A percentile compares a stretch with the other conserved stretches of the same genome.
These are phyloP conservation scores for Chaetophractus vellerosus DNA, from an alignment of 2,797 vertebrate species.

Conservation along the genomic window DNA sequence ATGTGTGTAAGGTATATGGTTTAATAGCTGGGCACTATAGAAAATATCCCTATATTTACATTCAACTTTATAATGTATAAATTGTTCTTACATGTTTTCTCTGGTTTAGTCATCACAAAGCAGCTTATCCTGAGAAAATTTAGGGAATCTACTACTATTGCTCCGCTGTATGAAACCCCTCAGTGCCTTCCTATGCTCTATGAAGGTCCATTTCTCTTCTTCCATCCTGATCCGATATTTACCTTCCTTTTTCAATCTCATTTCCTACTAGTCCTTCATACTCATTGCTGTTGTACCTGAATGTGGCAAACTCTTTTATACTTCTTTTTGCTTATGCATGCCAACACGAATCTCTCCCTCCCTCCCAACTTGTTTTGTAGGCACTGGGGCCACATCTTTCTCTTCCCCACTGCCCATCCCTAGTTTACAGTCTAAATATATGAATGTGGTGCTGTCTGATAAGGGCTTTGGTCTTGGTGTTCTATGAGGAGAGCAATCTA, in stretches of 20 bases:
- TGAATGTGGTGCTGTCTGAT: neutral
- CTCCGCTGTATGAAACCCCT: neutral
- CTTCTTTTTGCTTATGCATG: neutral
- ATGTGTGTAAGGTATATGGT: neutral
- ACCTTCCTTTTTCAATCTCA: conserved; percentile 37
- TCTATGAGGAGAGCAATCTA: neutral
- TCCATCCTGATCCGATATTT: neutral
- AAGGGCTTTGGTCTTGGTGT: neutral
- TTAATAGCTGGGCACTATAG: neutral
- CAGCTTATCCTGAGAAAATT: conserved; percentile 4
- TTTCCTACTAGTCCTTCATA: neutral
- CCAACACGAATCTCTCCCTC: neutral
- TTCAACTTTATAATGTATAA: neutral
- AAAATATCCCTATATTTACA: neutral
- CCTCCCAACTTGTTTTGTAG: neutral
- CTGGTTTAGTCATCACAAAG: neutral
- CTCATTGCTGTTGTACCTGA: neutral
- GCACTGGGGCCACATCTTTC: neutral
- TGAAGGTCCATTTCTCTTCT: neutral
- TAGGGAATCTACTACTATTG: neutral
- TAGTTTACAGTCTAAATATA: neutral
- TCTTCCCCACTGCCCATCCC: neutral
- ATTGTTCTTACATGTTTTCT: neutral
- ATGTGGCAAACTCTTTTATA: neutral
- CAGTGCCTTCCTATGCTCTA: neutral